Conservation (phyloP, 2,888 invertebrate genomes). For the Leptinotarsa haldemani region DNA sequence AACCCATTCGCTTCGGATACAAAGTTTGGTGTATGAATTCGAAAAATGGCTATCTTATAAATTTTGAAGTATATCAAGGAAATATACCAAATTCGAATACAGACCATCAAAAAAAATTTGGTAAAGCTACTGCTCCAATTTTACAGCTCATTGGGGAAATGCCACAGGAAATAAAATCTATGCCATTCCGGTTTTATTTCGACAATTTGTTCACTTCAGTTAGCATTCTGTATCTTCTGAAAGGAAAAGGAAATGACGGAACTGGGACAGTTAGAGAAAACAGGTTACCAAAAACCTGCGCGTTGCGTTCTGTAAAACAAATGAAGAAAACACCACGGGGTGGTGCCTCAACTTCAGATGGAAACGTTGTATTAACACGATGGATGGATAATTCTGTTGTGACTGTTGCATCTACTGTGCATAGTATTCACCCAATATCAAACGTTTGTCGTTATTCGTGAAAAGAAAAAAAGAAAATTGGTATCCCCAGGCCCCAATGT, state of each 20-base stretch:
- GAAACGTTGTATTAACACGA: neutral
- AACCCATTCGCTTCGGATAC: constrained; percentile 12
- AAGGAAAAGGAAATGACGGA: constrained; percentile 20
- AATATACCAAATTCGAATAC: constrained; percentile 8
- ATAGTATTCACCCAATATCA: neutral
- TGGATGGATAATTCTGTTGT: constrained; percentile 3
- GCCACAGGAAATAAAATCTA: neutral
- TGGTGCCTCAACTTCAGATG: neutral
- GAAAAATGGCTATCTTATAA: constrained; percentile 6
- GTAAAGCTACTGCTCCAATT: constrained; percentile 26
- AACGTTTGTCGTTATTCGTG: neutral
- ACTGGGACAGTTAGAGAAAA: constrained; percentile 32
- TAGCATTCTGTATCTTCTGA: constrained; percentile 24
- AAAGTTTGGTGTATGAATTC: constrained; percentile 10
- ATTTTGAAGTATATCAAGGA: constrained; percentile 13
- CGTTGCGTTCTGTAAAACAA: constrained; percentile 22
- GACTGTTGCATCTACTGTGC: neutral
- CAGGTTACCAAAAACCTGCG: constrained; percentile 24
- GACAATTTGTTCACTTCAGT: constrained; percentile 36
- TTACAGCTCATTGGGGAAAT: neutral
- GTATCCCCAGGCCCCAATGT: neutral
- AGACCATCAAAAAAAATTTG: constrained; percentile 4
- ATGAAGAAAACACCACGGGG: constrained; percentile 32
- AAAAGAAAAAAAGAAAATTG: neutral
- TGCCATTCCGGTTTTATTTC: constrained; percentile 30